These are phyloP conservation scores for Amblyopsis rosae DNA, from an alignment of 2,113 vertebrate genomes.

Conservation along the genomic window DNA sequence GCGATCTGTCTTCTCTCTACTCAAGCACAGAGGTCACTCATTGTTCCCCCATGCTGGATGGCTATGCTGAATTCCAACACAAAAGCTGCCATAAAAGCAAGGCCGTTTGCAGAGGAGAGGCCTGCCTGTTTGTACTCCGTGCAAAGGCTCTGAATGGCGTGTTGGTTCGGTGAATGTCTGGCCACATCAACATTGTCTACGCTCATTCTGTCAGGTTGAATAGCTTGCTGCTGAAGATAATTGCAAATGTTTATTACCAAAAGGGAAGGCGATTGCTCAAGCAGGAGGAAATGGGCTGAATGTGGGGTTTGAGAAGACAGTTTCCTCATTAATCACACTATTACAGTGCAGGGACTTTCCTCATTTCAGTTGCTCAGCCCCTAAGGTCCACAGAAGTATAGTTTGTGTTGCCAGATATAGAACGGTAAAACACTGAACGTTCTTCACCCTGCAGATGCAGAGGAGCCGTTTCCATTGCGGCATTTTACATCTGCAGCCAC, in stretches of 20 bases:
- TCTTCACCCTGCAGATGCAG: too few relatives aligned
- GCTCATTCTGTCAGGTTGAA: not conserved
- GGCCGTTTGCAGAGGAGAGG: conserved; percentile 38
- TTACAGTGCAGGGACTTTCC: not conserved
- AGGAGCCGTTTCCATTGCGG: too few relatives aligned
- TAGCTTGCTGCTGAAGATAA: conserved; percentile 3
- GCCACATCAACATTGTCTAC: not conserved
- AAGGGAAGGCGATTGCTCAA: conserved; percentile 8
- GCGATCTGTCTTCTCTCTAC: conserved; percentile 29
- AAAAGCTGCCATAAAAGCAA: conserved; percentile 55
- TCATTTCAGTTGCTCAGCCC: not conserved
- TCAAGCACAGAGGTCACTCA: conserved; percentile 38
- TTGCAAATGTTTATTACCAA: conserved; percentile 25
- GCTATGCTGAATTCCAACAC: conserved; percentile 42
- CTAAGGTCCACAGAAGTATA: not conserved
- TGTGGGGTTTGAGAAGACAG: not conserved
- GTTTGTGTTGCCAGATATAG: too few relatives aligned
- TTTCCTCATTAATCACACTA: conserved; percentile 4
- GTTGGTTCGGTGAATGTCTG: conserved; percentile 32
- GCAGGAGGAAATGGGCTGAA: conserved; percentile 14
- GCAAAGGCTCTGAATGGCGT: conserved; percentile 32
- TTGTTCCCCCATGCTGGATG: conserved; percentile 44
- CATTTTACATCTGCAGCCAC: too few relatives aligned
- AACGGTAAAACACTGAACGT: too few relatives aligned
- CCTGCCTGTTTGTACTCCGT: conserved; percentile 29